These are phyloP conservation scores for Sminthopsis crassicaudata DNA, from an alignment of 2,113 vertebrate genomes.

Conservation along the genomic window DNA sequence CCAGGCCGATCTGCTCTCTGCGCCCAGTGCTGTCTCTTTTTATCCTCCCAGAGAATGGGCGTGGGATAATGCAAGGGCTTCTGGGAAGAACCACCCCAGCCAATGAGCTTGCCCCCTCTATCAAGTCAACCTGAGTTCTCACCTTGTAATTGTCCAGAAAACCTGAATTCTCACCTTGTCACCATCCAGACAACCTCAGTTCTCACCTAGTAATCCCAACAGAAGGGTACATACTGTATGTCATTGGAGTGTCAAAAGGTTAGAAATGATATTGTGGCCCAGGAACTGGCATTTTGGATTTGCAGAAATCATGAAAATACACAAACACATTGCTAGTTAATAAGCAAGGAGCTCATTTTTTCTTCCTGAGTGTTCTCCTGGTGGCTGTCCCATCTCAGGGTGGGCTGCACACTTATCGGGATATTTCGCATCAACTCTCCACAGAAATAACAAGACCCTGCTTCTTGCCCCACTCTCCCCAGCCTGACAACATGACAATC, in stretches of 20 bases:
- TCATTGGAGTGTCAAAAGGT: background rate
- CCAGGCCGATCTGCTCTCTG: too few species aligned
- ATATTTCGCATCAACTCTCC: background rate
- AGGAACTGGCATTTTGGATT: background rate
- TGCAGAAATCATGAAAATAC: background rate
- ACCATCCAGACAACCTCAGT: too few species aligned
- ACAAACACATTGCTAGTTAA: background rate
- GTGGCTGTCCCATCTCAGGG: background rate
- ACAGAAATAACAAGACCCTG: background rate
- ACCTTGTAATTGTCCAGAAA: too few species aligned
- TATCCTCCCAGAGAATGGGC: too few species aligned
- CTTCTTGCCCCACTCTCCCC: background rate
- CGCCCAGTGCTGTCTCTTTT: too few species aligned
- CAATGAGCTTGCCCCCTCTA: too few species aligned
- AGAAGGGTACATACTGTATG: background rate
- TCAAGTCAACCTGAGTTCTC: too few species aligned
- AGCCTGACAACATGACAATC: background rate
- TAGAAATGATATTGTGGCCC: background rate
- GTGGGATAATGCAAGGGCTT: too few species aligned
- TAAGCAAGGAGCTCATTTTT: background rate
- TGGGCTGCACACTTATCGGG: background rate
- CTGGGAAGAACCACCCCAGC: too few species aligned
- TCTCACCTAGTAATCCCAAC: too few species aligned
- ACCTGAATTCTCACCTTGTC: too few species aligned
- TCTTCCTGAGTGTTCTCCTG: background rate